Evolutionary conservation across 64 coral and sea anemone species (phyloP).

Genomic region (Exaiptasia diaphana): DNA sequence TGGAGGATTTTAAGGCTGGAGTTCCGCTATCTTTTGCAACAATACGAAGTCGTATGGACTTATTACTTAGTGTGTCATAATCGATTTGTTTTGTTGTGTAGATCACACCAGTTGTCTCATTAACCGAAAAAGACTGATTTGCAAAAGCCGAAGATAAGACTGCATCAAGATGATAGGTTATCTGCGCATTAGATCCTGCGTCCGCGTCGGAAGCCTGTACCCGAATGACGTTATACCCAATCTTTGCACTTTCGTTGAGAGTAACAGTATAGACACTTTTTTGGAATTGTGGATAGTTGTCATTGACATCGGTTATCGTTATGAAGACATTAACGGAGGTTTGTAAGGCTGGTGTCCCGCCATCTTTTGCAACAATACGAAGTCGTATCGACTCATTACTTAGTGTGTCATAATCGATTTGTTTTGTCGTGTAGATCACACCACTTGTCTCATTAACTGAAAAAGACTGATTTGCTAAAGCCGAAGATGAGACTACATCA

Average conservation of each 20-base stretch:
- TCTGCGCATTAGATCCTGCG: background rate
- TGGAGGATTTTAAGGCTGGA: background rate
- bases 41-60: too few relatives aligned
- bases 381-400: background rate
- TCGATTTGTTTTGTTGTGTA: background rate
- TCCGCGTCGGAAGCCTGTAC: background rate
- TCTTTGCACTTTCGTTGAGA: background rate
- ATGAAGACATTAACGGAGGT: background rate
- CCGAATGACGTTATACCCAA: background rate
- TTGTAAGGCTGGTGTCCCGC: background rate
- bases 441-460: background rate
- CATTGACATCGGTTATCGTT: constrained; percentile 3
- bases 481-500: background rate
- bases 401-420: background rate
- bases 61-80: background rate
- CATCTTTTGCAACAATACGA: background rate
- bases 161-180: background rate
- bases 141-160: too few relatives aligned
- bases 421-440: background rate
- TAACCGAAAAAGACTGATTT: background rate
- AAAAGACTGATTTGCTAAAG: background rate
- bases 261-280: background rate
- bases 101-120: background rate
- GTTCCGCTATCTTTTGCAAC: background rate
- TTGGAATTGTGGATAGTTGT: background rate